These are phyloP conservation scores for Erinaceus europaeus DNA, from an alignment of 2,113 vertebrate genomes.

Conservation along the genomic window DNA sequence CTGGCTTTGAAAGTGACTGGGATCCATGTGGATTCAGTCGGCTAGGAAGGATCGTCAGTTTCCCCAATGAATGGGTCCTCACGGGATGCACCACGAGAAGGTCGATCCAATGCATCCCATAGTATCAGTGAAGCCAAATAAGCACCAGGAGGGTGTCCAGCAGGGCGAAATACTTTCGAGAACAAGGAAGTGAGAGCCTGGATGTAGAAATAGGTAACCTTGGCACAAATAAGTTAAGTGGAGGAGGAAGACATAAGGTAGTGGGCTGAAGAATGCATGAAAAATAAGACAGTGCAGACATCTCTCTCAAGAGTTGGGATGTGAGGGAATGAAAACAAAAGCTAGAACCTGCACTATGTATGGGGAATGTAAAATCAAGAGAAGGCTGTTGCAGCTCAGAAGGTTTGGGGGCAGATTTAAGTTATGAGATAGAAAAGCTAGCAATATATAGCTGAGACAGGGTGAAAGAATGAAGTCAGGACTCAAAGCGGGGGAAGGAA, in stretches of 20 bases:
- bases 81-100: too few relatives aligned
- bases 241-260: constrained; percentile 36
- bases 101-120: too few relatives aligned
- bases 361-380: background rate
- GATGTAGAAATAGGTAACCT: constrained; percentile 26
- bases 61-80: too few relatives aligned
- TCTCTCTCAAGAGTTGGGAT: constrained; percentile 8
- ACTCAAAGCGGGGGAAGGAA: too few relatives aligned
- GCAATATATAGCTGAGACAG: background rate
- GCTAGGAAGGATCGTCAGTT: too few relatives aligned
- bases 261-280: constrained; percentile 28
- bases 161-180: background rate
- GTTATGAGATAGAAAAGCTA: background rate
- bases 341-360: background rate
- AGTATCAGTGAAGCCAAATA: background rate
- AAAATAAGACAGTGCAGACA: background rate
- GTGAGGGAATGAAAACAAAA: background rate
- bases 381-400: background rate
- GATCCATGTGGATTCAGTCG: too few relatives aligned
- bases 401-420: background rate
- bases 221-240: background rate
- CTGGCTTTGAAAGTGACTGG: too few relatives aligned
- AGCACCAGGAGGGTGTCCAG: background rate
- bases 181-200: background rate
- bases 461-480: background rate